Percentiles rank a stretch among this genome's conserved stretches.
Evolutionary conservation across 2,888 invertebrate species (phyloP).

Genomic region (Drosophila histrio): DNA sequence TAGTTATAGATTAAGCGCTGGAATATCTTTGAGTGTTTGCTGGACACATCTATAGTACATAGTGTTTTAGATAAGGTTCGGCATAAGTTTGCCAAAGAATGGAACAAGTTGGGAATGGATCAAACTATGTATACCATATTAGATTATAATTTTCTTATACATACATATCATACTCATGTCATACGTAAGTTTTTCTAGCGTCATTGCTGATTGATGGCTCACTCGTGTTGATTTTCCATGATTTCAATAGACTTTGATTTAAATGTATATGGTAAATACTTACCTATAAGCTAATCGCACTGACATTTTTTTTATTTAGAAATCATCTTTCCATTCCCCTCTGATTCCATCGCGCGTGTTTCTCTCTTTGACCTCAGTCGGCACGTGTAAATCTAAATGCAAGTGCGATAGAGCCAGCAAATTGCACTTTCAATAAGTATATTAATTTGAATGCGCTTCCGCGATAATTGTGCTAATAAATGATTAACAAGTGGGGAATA

Average conservation of each 20-base stretch:
- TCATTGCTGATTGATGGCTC: constrained; percentile 32
- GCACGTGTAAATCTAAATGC: constrained; percentile 57
- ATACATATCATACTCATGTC: not conserved
- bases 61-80: constrained; percentile 47
- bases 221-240: constrained; percentile 4
- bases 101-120: not conserved
- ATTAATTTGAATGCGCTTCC: constrained; percentile 65
- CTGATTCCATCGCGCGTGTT: constrained; percentile 60
- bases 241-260: constrained; percentile 33
- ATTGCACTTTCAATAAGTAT: constrained; percentile 58
- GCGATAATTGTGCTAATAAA: constrained; percentile 75
- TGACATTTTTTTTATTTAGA: constrained; percentile 7
- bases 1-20: constrained; percentile 14
- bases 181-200: not conserved
- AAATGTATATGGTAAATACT: not conserved
- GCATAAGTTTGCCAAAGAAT: constrained; percentile 20
- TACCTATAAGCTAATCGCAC: constrained; percentile 9
- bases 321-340: not conserved
- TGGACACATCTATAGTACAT: constrained; percentile 34
- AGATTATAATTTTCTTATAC: not conserved
- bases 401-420: constrained; percentile 38
- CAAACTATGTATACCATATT: not conserved
- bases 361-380: constrained; percentile 59
- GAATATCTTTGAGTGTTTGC: constrained; percentile 56
- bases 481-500: constrained; percentile 43